Conservation (phyloP, 2,797 vertebrate genomes). For the Triplophysa yarkandensis region DNA sequence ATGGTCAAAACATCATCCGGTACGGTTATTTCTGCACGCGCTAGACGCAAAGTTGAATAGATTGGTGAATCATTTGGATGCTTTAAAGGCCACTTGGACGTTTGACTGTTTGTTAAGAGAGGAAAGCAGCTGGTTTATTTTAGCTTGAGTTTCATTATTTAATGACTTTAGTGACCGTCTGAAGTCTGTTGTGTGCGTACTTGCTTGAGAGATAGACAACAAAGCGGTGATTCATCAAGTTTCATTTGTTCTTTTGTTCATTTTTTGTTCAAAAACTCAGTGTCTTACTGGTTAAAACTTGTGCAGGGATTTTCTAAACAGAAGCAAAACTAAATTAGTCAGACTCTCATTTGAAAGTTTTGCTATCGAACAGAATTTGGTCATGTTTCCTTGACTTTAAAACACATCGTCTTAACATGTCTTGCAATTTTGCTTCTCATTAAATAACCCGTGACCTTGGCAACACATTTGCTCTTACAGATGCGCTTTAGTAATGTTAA, state of each 20-base stretch:
- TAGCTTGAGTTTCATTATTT: not conserved
- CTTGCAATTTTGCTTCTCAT: not conserved
- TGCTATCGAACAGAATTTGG: not conserved
- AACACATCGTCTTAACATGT: not conserved
- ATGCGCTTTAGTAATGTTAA: not conserved
- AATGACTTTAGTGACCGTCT: slow-evolving; percentile 18
- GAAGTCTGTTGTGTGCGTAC: slow-evolving; percentile 2
- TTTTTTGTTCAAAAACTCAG: no score
- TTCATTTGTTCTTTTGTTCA: slow-evolving; percentile 14
- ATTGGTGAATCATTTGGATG: slow-evolving; percentile 3
- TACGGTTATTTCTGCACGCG: slow-evolving; percentile 25
- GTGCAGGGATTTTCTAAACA: not conserved
- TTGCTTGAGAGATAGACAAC: not conserved
- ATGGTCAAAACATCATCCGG: slow-evolving; percentile 20
- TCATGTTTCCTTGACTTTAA: no score
- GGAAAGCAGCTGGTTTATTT: not conserved
- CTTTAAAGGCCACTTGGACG: slow-evolving; percentile 28
- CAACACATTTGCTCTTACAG: not conserved
- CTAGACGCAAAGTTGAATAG: not conserved
- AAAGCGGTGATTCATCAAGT: not conserved
- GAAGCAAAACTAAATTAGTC: not conserved
- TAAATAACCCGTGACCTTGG: not conserved
- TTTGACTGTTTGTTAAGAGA: slow-evolving; percentile 23
- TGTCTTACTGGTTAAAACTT: no score
- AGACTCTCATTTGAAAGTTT: not conserved